Evolutionary conservation across 1,140 invertebrate genomes (phyloP).

Genomic region (Danaus melanippus): DNA sequence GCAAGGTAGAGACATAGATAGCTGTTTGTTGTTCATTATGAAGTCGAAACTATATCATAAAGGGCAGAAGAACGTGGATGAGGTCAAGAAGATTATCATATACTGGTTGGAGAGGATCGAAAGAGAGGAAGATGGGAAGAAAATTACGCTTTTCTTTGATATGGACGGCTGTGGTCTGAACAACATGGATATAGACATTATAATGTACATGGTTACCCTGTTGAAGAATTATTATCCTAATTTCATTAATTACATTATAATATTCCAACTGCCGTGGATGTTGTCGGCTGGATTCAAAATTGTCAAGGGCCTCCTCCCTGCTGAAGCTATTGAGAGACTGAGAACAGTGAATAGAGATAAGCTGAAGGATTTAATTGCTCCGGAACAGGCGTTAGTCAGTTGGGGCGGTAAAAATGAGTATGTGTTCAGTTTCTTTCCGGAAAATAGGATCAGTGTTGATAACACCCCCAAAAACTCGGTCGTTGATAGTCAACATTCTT

Average conservation of each 20-base stretch:
- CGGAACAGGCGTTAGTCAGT: constrained; percentile 33
- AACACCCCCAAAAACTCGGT: constrained; percentile 5
- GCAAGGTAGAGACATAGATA: constrained; percentile 38
- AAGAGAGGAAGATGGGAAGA: constrained; percentile 37
- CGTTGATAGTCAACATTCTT: constrained; percentile 18
- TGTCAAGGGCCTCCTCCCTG: constrained; percentile 31
- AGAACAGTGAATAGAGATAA: constrained; percentile 32
- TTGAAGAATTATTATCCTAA: constrained; percentile 40
- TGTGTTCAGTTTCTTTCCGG: constrained; percentile 30
- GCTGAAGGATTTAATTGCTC: constrained; percentile 30
- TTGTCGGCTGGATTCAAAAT: constrained; percentile 34
- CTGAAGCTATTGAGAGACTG: constrained; percentile 26
- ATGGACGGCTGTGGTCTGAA: constrained; percentile 33
- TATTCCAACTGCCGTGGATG: constrained; percentile 39
- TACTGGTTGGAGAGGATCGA: constrained; percentile 43
- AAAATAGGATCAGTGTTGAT: constrained; percentile 16
- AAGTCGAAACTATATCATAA: constrained; percentile 35
- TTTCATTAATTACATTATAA: constrained; percentile 39
- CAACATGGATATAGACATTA: constrained; percentile 35
- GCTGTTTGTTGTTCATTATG: constrained; percentile 39
- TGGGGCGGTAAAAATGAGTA: constrained; percentile 43
- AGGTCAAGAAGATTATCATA: constrained; percentile 35
- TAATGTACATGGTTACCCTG: constrained; percentile 32
- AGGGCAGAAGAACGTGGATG: constrained; percentile 29
- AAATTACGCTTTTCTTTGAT: constrained; percentile 40